A percentile compares a stretch with the other conserved stretches of the same genome.
These are phyloP conservation scores for Rotaria sp. DNA, from an alignment of 2,888 invertebrate genomes.

Conservation along the genomic window DNA sequence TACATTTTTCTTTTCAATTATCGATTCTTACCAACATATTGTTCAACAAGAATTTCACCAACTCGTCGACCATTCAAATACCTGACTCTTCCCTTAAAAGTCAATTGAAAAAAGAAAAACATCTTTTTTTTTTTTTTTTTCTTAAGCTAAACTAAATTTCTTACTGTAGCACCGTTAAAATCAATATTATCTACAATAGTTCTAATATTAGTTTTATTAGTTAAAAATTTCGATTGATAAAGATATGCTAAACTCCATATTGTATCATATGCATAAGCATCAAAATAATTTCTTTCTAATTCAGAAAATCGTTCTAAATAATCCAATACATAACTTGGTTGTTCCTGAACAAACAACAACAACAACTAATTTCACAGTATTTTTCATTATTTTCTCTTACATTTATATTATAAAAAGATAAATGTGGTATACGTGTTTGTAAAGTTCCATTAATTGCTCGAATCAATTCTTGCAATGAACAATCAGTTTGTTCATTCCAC, in stretches of 20 bases:
- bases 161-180: neutral
- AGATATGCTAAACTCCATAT: slow-evolving; percentile 10
- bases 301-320: neutral
- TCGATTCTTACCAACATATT: slow-evolving; percentile 69
- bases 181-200: neutral
- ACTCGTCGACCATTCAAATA: slow-evolving; percentile 91
- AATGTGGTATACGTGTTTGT: slow-evolving; percentile 15
- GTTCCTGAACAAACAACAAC: neutral
- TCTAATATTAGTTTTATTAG: neutral
- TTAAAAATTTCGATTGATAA: neutral
- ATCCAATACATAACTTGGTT: neutral
- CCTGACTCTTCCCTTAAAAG: slow-evolving; percentile 69
- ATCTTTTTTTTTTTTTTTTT: neutral
- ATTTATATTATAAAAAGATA: neutral
- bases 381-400: neutral
- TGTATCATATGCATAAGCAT: slow-evolving; percentile 26
- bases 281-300: neutral
- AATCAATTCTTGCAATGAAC: slow-evolving; percentile 27
- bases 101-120: neutral
- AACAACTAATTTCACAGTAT: neutral
- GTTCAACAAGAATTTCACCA: slow-evolving; percentile 83
- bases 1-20: neutral
- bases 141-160: no score
- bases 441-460: slow-evolving; percentile 38
- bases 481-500: slow-evolving; percentile 5